Evolutionary conservation across 2,113 vertebrate species (phyloP), one percentile per base, ranked within the genome.

Genomic region (Sprattus sprattus): DNA sequence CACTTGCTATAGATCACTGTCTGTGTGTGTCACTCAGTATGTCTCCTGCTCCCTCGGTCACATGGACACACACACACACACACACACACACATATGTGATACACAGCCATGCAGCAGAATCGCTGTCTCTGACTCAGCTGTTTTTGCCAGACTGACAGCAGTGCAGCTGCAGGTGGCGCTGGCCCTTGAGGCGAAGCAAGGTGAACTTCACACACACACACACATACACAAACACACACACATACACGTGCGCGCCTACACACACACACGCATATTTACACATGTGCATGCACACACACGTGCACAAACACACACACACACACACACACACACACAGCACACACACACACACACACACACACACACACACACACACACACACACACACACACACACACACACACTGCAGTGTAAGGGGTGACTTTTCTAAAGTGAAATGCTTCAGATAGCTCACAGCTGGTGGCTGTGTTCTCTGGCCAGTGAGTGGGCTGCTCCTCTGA

Each of bases 71-170:
- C 67, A 75, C 67, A 75, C 67, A 78, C 71, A 78, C 71, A 78
- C 71, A 44, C 50, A 84, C 49, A 84, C 49, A 82, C 32, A 81
- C 54, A 46, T 50, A 49, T 16, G 39, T 39, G 39, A 28, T 78
- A 84, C 75, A 64, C 44, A 83, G 82, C 64, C 44, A 57, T 89
- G 50, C 20, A 22, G 86, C 89, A 83, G 85, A 88, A 86, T 57
- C 83, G 50, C 64, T 80, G 32, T 81, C 46, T 54, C 90, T 92
- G 91, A 94, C 89, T 93, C 92, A 89, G 90, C 91, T 54, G 86
- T 89, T 93, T 91, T 52, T 88, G 89, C 89, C 88, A 85, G 90
- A 87, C 89, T 89, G 90, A 91, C 90, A 87, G 86, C 87, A 89
- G 85, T 88, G 86, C 88, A 92, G 89, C 52, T 88, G 88, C 87